phyloP scores from a whole-genome alignment of 2,797 vertebrate species.

The Hoplostethus atlanticus region DNA sequence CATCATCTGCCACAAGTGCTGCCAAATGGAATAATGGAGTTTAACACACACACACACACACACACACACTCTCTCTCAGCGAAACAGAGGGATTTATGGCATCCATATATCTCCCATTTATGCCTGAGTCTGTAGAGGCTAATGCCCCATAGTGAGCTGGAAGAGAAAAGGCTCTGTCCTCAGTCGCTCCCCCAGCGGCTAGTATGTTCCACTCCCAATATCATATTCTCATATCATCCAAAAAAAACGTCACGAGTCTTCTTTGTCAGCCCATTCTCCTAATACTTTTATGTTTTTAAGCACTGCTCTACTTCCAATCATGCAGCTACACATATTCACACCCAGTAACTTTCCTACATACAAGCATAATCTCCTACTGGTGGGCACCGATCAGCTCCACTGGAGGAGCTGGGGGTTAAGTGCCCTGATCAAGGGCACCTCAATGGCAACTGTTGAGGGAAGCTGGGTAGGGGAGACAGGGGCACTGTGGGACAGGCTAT shows the following conservation, averaged over 20 bases:
- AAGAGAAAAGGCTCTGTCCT: conserved; percentile 41
- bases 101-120: conserved; percentile 73
- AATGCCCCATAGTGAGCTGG: conserved; percentile 38
- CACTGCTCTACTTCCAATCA: neutral
- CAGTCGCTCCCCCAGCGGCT: conserved; percentile 16
- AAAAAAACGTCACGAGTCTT: neutral
- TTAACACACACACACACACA: conserved; percentile 56
- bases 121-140: conserved; percentile 59
- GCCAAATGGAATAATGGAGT: conserved; percentile 74
- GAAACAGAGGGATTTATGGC: conserved; percentile 70
- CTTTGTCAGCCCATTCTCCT: neutral
- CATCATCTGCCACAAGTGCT: conserved; percentile 74
- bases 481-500: no score
- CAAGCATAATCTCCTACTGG: neutral
- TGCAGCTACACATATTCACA: no score
- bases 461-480: no score
- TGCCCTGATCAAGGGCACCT: neutral
- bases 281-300: neutral
- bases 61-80: conserved; percentile 32
- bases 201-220: neutral
- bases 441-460: no score
- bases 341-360: no score
- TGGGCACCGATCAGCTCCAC: neutral
- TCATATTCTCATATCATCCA: neutral
- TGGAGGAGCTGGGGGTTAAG: neutral